Conservation (phyloP, 2,113 vertebrate genomes). For the Aegithalos caudatus region DNA sequence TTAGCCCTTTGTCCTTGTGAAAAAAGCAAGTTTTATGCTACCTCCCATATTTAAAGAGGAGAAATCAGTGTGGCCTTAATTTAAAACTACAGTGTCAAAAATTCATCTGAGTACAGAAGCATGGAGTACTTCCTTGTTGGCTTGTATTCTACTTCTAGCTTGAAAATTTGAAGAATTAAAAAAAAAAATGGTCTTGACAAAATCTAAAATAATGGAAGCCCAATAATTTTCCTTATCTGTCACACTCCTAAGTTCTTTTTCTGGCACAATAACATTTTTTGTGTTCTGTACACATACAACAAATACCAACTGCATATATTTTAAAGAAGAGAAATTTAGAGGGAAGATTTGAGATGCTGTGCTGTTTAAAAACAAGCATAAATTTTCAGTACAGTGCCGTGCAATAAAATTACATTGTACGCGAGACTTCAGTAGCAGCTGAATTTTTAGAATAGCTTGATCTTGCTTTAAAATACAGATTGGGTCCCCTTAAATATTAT, state of each 20-base stretch:
- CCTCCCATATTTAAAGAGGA: neutral
- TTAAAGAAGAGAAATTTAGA: neutral
- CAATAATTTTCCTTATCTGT: neutral
- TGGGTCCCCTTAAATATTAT: neutral
- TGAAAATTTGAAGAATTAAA: neutral
- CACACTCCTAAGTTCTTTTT: neutral
- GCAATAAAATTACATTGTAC: neutral
- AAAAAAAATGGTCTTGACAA: neutral
- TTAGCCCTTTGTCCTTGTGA: neutral
- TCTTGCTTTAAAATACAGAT: conserved; percentile 2
- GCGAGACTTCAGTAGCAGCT: neutral
- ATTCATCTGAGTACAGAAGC: neutral
- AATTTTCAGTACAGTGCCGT: neutral
- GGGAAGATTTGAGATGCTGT: neutral
- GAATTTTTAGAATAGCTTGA: neutral
- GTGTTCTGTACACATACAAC: neutral
- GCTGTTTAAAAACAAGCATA: neutral
- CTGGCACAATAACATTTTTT: neutral
- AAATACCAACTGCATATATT: neutral
- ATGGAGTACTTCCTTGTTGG: neutral
- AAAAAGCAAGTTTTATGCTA: neutral
- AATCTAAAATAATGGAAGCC: neutral
- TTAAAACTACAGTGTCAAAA: neutral
- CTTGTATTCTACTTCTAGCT: neutral
- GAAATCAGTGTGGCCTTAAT: neutral